Evolutionary conservation across 2,113 vertebrate species (phyloP).

Genomic region (Sapayoa aenigma): DNA sequence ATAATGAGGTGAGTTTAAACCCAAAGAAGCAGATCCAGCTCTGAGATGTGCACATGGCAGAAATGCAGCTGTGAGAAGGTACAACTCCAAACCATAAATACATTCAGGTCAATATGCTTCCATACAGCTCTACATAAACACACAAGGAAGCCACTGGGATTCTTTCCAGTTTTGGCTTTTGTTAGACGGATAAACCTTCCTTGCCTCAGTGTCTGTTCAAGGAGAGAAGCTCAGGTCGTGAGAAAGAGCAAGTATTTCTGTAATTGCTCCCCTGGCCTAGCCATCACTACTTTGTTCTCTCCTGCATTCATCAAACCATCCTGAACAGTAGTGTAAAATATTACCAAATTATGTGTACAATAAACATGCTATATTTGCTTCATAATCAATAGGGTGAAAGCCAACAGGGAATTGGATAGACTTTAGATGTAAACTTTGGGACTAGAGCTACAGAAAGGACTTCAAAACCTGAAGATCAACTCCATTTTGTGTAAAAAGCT

Average conservation of each 20-base stretch:
- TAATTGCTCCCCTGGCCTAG: background rate
- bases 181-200: background rate
- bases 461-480: too few relatives aligned
- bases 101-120: background rate
- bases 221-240: background rate
- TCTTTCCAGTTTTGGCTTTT: background rate
- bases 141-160: too few relatives aligned
- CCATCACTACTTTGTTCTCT: too few relatives aligned
- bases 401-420: too few relatives aligned
- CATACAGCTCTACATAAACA: background rate
- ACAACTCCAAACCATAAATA: background rate
- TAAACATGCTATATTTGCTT: too few relatives aligned
- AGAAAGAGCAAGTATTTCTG: background rate
- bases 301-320: too few relatives aligned
- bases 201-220: background rate
- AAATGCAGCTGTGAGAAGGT: background rate
- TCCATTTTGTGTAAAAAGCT: too few relatives aligned
- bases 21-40: background rate
- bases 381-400: too few relatives aligned
- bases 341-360: too few relatives aligned
- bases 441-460: too few relatives aligned
- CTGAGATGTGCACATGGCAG: background rate
- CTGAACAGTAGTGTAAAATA: too few relatives aligned
- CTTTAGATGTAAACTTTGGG: too few relatives aligned
- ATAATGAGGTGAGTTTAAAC: background rate